Percentiles rank a stretch among this genome's conserved stretches.
phyloP scores from a whole-genome alignment of 2,797 vertebrate genomes.

The Halcyon leucocephala region DNA sequence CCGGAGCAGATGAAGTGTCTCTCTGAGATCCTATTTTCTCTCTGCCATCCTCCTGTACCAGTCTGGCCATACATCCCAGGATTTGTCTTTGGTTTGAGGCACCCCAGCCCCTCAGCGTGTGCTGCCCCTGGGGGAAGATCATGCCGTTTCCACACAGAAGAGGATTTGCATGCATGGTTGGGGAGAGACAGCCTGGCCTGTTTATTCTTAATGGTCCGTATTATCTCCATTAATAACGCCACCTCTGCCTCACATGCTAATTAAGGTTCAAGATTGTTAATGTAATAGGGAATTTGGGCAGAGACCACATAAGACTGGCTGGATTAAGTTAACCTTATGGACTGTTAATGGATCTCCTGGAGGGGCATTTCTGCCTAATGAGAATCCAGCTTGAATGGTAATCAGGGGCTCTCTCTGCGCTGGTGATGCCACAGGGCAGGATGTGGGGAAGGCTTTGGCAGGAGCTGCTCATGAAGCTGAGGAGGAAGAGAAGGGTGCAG shows the following conservation, averaged over 20 bases:
- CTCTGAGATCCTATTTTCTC: background rate
- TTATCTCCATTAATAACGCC: slow-evolving; percentile 57
- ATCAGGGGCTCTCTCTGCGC: background rate
- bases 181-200: slow-evolving; percentile 18
- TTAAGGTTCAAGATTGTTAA: slow-evolving; percentile 69
- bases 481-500: background rate
- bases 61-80: background rate
- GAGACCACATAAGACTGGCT: slow-evolving; percentile 55
- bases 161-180: slow-evolving; percentile 37
- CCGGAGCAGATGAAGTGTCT: background rate
- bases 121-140: background rate
- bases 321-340: slow-evolving; percentile 68
- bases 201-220: slow-evolving; percentile 58
- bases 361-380: slow-evolving; percentile 64
- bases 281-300: slow-evolving; percentile 65
- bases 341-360: slow-evolving; percentile 55
- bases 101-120: background rate
- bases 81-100: background rate
- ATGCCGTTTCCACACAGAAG: background rate
- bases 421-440: background rate
- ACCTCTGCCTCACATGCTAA: slow-evolving; percentile 71
- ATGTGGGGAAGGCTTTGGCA: background rate
- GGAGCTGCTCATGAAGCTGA: background rate
- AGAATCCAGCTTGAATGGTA: slow-evolving; percentile 50
- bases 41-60: background rate